Conservation (phyloP, 1,140 invertebrate species). For the Drosophila ambigua region DNA sequence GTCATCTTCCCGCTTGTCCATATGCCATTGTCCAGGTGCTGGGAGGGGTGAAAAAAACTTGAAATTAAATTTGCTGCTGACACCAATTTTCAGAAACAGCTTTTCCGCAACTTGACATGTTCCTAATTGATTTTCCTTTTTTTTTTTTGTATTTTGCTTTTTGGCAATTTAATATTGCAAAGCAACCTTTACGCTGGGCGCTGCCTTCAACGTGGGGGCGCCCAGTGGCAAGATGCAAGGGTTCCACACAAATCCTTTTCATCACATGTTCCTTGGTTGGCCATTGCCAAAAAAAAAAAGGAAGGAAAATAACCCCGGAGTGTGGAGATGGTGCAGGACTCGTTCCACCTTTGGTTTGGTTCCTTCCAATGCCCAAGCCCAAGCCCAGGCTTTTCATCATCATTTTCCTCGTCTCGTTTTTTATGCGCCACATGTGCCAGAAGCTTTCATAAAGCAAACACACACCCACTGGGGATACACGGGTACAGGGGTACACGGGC, state of each 20-base stretch:
- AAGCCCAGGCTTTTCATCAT: conserved; percentile 40
- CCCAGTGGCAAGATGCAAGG: conserved; percentile 56
- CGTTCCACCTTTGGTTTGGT: conserved; percentile 5
- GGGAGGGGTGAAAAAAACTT: conserved; percentile 20
- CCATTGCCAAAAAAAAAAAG: conserved; percentile 53
- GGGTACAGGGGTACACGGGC: conserved; percentile 6
- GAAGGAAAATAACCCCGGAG: conserved; percentile 20
- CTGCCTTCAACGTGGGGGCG: conserved; percentile 32
- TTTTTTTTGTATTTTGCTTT: conserved; percentile 20
- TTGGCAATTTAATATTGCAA: conserved; percentile 82
- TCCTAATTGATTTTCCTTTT: conserved; percentile 78
- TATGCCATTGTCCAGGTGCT: conserved; percentile 15
- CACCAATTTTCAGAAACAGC: conserved; percentile 79
- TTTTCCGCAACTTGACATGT: conserved; percentile 81
- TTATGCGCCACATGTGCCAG: conserved; percentile 80
- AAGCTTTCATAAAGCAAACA: conserved; percentile 77
- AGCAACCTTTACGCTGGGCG: conserved; percentile 48
- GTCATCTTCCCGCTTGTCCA: conserved; percentile 2
- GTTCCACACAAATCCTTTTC: conserved; percentile 73
- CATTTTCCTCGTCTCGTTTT: conserved; percentile 69
- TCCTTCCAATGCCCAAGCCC: too few species aligned
- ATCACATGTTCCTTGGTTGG: conserved; percentile 70
- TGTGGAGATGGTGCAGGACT: conserved; percentile 35
- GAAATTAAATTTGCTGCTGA: conserved; percentile 79
- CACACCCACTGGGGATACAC: conserved; percentile 12